Base-by-base conservation (phyloP, 2,888 invertebrate genomes). In the Antheraea assamensis region DNA sequence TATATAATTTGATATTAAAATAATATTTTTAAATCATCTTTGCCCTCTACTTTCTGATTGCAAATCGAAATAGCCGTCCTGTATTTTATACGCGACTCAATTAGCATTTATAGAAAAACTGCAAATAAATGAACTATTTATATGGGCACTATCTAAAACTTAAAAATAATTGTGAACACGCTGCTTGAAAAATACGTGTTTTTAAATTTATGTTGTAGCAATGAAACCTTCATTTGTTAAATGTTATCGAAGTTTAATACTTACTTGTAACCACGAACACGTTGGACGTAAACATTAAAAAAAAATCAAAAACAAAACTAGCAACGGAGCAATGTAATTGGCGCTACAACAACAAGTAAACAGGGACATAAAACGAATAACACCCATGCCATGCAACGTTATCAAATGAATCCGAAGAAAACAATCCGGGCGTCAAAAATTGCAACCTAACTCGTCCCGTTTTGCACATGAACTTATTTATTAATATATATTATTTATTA, bases 301-400 rank as follows among this genome's bases (percentile, higher is more conserved):
- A 42, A 27, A 82, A 75, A 84, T 86, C 81, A 84, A 84, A 83
- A 88, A 87, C 82, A 86, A 82, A 79, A 84, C 89, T 90, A 90
- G 92, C 90, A 85, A 85, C 84, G 82, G 87, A 88, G 81, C 79
- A 77, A 86, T 30, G 17, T 17, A 27, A 64, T 78, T 75, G 85
- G 76, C 77, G 76, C 87, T 87, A 88, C 86, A 83, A 81, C 84
- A 80, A 85, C 85, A 64, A 88, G 82, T 83, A 87, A 86, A 85
- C 78, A 79, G 80, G 83, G 84, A 84, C 85, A 88, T 27, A 87
- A 91, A 89, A 87, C 83, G 86, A 84, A 88, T 21, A 68, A 89
- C 84, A 83, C 82, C 86, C 93, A 93, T 93, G 92, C 93, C 92
- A 94, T 93, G 93, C 93, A 92, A 90, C 87, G 78, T 76, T 81